Evolutionary conservation across 2,113 vertebrate species (phyloP), one percentile per base, ranked within the genome.

Genomic region (Probosciger aterrimus): DNA sequence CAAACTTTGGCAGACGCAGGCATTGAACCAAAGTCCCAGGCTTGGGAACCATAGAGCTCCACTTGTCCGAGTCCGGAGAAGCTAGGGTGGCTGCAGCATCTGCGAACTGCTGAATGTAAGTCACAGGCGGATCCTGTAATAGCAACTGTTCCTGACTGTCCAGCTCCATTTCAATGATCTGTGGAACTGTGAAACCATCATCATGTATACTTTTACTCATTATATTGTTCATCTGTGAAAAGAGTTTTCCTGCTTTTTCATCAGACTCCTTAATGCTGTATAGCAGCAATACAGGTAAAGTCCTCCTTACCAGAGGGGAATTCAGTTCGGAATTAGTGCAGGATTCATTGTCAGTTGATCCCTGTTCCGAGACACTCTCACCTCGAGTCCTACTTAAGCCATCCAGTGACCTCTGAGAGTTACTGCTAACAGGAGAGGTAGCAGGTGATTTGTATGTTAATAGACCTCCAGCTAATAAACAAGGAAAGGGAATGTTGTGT

Each of bases 151-250:
- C 99, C 44, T 99, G 99, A 53, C 98, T 99, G 97, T 99, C 99
- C 74, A 99, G 98, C 96, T 99, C 99, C 99, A 99, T 99, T 95
- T 99, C 99, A 88, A 99, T 99, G 88, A 99, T 99, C 97, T 99
- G 99, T 10, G 99, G 99, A 96, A 99, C 99, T 15, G 99, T 99
- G 97, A 99, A 99, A 96, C 99, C 99, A 93, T 99, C 99, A 92
- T 99, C 99, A 2, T 99, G 99, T 88, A 99, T 98, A 88, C 99
- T 99, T 97, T 99, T 99, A 97, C 98, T 99, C 99, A 99, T 99
- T 73, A 99, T 98, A 97, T 98, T 99, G 98, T 99, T 99, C 99
- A 99, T 99, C 92, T 99, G 99, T 90, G 99, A 98, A 97, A 99
- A 99, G 65, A 99, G 98, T 98, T 99, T 99, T 93, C 99, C 99